Conservation (phyloP, 2,113 vertebrate species). For the Myxocyprinus asiaticus region DNA sequence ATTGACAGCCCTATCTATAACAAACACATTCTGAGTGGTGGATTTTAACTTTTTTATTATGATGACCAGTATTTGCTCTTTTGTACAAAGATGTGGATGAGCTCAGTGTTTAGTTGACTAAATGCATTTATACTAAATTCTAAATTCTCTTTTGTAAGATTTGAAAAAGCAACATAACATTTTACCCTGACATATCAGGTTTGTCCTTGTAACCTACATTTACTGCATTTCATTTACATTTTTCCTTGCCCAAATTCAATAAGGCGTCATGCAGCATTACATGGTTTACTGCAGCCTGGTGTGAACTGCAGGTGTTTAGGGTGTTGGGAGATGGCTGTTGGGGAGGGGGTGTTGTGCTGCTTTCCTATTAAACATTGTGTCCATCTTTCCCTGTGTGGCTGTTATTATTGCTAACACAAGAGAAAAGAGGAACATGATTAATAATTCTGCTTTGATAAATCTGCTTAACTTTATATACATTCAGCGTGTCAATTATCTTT, state of each 20-base stretch:
- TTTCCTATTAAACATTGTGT: conserved; percentile 6
- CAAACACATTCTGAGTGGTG: no score
- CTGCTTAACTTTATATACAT: neutral
- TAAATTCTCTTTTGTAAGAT: no score
- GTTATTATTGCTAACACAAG: neutral
- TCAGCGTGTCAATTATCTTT: neutral
- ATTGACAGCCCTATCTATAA: no score
- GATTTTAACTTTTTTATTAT: no score
- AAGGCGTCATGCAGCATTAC: neutral
- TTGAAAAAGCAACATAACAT: neutral
- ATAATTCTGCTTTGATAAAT: conserved; percentile 28
- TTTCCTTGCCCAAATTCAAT: neutral
- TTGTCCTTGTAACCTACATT: neutral
- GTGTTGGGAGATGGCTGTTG: neutral
- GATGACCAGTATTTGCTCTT: no score
- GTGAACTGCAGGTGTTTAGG: conserved; percentile 11
- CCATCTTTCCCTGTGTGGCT: neutral
- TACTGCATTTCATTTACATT: no score
- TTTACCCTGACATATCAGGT: neutral
- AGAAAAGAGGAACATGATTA: neutral
- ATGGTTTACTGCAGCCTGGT: neutral
- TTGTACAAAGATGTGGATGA: no score
- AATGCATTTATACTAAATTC: no score
- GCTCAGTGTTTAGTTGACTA: no score
- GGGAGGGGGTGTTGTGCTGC: neutral